Percentiles rank a stretch among this genome's conserved stretches.
These are phyloP conservation scores for Gisinianus flammeolus DNA, from an alignment of 2,888 invertebrate genomes.

Conservation along the genomic window DNA sequence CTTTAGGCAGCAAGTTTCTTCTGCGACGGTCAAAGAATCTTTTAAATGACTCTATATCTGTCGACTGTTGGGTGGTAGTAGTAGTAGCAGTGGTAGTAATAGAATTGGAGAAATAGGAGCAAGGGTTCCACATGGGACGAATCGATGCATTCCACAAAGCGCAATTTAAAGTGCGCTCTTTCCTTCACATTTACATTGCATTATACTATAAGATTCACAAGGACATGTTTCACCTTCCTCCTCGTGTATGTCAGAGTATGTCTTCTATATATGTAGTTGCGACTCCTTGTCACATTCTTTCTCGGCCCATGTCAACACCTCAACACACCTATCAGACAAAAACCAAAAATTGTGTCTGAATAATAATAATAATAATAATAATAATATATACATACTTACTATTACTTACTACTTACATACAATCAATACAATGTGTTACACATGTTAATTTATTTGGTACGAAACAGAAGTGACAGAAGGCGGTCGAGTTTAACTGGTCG, in stretches of 20 bases:
- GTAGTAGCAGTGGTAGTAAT: neutral
- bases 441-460: no score
- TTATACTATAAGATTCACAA: neutral
- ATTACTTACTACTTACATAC: no score
- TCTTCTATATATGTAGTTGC: neutral
- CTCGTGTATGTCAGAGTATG: neutral
- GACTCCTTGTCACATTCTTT: neutral
- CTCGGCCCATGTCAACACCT: neutral
- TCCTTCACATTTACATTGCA: neutral
- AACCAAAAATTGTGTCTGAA: no score
- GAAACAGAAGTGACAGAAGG: no score
- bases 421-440: no score
- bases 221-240: neutral
- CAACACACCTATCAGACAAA: no score
- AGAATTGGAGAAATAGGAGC: no score
- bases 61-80: neutral
- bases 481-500: no score
- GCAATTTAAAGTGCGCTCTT: no score
- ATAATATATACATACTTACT: no score
- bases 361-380: no score
- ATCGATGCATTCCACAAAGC: neutral
- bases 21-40: constrained; percentile 34
- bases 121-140: constrained; percentile 1
- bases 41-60: neutral
- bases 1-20: constrained; percentile 7